Evolutionary conservation across 2,113 vertebrate genomes (phyloP).

Genomic region (Serinus canaria): DNA sequence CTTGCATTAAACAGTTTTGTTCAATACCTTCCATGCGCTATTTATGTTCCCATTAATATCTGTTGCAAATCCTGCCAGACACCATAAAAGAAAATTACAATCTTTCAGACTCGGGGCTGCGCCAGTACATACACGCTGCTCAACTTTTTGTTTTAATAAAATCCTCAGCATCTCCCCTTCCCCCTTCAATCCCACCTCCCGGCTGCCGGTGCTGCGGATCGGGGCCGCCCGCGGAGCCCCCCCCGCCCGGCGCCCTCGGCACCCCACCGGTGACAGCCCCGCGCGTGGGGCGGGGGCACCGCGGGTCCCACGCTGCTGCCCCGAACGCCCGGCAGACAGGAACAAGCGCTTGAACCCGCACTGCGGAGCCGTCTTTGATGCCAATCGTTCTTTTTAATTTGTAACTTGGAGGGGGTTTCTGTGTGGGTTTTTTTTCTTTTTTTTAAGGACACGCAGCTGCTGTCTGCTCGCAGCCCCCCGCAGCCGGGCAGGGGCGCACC

Average conservation of each 20-base stretch:
- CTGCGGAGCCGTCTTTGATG: not conserved
- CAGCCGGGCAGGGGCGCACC: not conserved
- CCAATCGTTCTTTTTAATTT: not conserved
- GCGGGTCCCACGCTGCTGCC: not conserved
- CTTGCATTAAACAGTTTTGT: slow-evolving; percentile 74
- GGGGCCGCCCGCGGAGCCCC: not conserved
- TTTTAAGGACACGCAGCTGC: not conserved
- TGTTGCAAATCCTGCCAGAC: slow-evolving; percentile 77
- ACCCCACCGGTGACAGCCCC: not conserved
- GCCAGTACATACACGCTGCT: slow-evolving; percentile 65
- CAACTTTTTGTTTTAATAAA: slow-evolving; percentile 64
- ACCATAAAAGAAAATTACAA: slow-evolving; percentile 76
- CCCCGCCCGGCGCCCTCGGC: not conserved
- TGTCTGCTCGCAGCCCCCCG: not conserved
- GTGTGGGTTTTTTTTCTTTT: no score
- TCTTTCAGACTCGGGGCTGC: slow-evolving; percentile 64
- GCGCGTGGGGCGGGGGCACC: not conserved
- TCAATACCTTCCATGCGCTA: slow-evolving; percentile 72
- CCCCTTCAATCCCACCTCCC: not conserved
- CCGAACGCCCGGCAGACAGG: not conserved
- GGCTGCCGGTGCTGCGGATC: not conserved
- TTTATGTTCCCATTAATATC: slow-evolving; percentile 79
- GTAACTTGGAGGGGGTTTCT: not conserved
- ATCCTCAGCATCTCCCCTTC: slow-evolving; percentile 29
- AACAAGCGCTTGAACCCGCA: not conserved